Base-by-base conservation (phyloP, 2,797 vertebrate genomes). In the Cyprinodon diabolis region DNA sequence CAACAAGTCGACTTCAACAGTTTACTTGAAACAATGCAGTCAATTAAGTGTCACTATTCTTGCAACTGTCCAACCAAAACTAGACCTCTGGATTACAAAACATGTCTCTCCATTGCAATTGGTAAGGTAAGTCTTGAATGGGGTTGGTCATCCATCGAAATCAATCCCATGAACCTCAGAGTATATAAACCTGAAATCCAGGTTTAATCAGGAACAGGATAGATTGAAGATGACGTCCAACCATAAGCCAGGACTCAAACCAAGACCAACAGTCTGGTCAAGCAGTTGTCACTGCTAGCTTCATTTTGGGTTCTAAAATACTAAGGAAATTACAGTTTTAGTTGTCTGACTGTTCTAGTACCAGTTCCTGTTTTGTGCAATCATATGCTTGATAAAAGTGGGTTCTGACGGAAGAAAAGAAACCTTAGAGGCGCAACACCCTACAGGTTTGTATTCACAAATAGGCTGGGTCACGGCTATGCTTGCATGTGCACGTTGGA, bases 401-500 rank as follows among this genome's bases (percentile, higher is more conserved):
- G 11, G 69, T 51, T 84, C 30, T 83, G 85, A 77, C 78, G 78
- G 37, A 60, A 69, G 56, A 71, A 48, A 60, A 71, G 58, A 58
- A 77, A 84, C 65, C 57, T 72, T 62, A 58, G 78, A 76, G 74
- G 73, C 37, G 15, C 66, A 82, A 80, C 56, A 76, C 68, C 40
- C 80, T 82, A 89, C 76, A 86, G 86, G 85, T 86, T 89, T 54
- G 75, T 69, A 77, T 81, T 79, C 81, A 68, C 47, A 23, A 82
- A 90, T 74, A 83, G 74, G 77, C 79, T 83, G 71, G 85, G 84
- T 88, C 81, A 83, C 68, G 66, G 77, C 78, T 85, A 76, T 83
- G 72, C 66, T 70, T 80, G 47, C 4, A 5, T 17, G n/a, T 84
- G 81, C 69, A 70, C 56, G 66, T 69, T 45, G 80, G 72, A 75